phyloP scores from a whole-genome alignment of 2,113 vertebrate genomes.

The Phrynosoma platyrhinos region DNA sequence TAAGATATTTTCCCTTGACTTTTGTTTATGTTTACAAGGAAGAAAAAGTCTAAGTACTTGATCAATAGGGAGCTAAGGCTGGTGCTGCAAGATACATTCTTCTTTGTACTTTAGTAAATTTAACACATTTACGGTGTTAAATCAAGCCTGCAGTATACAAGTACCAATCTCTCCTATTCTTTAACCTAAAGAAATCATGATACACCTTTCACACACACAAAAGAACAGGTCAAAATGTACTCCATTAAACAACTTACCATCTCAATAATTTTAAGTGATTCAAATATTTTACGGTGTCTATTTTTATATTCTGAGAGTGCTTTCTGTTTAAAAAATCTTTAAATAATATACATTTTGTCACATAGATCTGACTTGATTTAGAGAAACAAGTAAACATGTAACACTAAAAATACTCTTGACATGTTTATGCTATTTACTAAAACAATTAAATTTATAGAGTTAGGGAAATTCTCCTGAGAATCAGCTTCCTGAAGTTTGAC shows the following conservation, averaged over 20 bases:
- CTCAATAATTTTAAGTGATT: conserved; percentile 4
- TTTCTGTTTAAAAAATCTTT: not conserved
- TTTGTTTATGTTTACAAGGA: not conserved
- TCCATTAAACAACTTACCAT: not conserved
- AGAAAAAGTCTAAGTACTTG: not conserved
- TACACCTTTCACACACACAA: not conserved
- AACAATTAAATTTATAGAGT: conserved; percentile 81
- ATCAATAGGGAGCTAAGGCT: not conserved
- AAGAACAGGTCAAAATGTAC: not conserved
- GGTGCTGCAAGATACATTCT: not conserved
- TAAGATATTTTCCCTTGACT: not conserved
- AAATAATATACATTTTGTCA: conserved; percentile 39
- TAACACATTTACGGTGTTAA: not conserved
- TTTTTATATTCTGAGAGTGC: not conserved
- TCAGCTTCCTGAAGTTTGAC: conserved; percentile 79
- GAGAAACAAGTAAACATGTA: conserved; percentile 66
- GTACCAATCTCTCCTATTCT: not conserved
- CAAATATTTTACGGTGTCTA: not conserved
- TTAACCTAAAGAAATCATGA: not conserved
- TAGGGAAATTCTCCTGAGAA: conserved; percentile 76
- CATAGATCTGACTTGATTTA: conserved; percentile 66
- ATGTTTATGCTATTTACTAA: conserved; percentile 80
- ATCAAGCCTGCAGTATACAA: not conserved
- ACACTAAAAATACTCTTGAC: conserved; percentile 71
- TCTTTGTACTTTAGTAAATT: not conserved